phyloP scores from a whole-genome alignment of 53 echinoderm and acorn worm species.

The Zoroaster sp. region DNA sequence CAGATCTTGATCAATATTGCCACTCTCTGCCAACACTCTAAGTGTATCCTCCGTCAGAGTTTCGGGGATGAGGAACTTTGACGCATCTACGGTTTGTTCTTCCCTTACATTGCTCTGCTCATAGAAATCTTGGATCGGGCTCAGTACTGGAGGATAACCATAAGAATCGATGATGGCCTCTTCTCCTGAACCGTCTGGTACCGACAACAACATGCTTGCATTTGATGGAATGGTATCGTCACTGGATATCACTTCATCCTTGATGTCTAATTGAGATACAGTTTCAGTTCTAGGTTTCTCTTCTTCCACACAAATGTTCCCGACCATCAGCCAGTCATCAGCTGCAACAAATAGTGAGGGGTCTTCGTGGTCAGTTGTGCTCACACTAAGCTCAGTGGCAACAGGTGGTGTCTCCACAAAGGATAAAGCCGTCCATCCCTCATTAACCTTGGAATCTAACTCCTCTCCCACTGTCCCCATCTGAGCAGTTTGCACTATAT shows the following conservation, averaged over 20 bases:
- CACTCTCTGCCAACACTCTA: constrained; percentile 5
- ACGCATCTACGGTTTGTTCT: not conserved
- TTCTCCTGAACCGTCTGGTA: not conserved
- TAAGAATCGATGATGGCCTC: not conserved
- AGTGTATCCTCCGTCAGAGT: constrained; percentile 11
- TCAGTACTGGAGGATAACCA: constrained; percentile 14
- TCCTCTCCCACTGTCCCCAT: not conserved
- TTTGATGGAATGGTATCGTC: not conserved
- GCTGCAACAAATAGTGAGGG: not conserved
- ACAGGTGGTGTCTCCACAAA: constrained; percentile 37
- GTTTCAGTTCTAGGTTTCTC: not conserved
- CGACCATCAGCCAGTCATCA: not conserved
- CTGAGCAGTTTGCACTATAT: constrained; percentile 34
- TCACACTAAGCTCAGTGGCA: constrained; percentile 1
- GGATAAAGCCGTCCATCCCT: not conserved
- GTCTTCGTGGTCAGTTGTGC: not conserved
- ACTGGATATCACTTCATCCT: not conserved
- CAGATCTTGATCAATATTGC: constrained; percentile 22
- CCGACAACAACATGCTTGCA: not conserved
- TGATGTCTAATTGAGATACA: not conserved
- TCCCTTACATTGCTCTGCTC: not conserved
- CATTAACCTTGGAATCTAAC: not conserved
- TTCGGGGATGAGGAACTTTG: not conserved
- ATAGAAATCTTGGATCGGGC: constrained; percentile 12
- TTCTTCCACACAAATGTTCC: not conserved